Percentiles rank a stretch among this genome's conserved stretches.
These are phyloP conservation scores for Tricholaema leucomelas DNA, from an alignment of 2,113 vertebrate genomes.

Conservation along the genomic window DNA sequence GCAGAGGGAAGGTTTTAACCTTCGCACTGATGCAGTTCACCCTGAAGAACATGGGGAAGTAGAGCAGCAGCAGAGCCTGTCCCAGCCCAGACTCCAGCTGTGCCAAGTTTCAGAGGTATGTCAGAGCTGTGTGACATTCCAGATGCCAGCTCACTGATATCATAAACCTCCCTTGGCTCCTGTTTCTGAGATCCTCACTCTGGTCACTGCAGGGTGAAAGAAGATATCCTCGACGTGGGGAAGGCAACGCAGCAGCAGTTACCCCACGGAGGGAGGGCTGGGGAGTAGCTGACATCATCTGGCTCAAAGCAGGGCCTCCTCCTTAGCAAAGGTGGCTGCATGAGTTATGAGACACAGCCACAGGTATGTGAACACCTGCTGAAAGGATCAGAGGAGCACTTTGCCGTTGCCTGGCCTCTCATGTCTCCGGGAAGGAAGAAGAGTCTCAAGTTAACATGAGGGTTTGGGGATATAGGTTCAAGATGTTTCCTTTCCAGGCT, in stretches of 20 bases:
- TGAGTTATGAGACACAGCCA: background rate
- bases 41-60: slow-evolving; percentile 62
- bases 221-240: slow-evolving; percentile 34
- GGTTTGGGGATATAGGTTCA: background rate
- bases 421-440: background rate
- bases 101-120: slow-evolving; percentile 65
- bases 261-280: background rate
- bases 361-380: background rate
- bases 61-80: slow-evolving; percentile 68
- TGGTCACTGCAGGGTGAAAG: slow-evolving; percentile 24
- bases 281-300: background rate
- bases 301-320: background rate
- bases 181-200: background rate
- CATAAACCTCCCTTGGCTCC: slow-evolving; percentile 11
- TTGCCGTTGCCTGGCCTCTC: background rate
- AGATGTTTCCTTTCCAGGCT: background rate
- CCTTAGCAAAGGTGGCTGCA: background rate
- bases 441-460: background rate
- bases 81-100: slow-evolving; percentile 36
- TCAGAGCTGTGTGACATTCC: slow-evolving; percentile 53
- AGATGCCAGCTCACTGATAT: slow-evolving; percentile 22
- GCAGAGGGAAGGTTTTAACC: slow-evolving; percentile 51
- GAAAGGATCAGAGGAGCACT: background rate
- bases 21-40: slow-evolving; percentile 6
- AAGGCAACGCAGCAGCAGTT: slow-evolving; percentile 7